phyloP scores from a whole-genome alignment of 2,888 invertebrate species.

The Hirtodrosophila trivittata region DNA sequence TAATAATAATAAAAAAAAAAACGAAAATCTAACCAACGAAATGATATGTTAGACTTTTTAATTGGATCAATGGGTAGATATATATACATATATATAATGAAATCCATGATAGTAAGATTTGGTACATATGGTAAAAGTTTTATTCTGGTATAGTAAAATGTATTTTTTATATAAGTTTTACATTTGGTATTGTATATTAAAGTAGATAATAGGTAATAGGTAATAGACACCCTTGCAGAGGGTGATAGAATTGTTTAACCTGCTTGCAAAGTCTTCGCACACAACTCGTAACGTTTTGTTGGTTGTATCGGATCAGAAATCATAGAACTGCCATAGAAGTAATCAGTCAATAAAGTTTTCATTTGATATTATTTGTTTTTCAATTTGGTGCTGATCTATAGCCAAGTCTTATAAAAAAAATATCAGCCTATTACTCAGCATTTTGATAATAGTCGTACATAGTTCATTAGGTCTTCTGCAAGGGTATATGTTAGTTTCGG shows the following conservation, averaged over 20 bases:
- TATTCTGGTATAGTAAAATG: slow-evolving; percentile 64
- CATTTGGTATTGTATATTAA: slow-evolving; percentile 60
- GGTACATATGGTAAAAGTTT: slow-evolving; percentile 63
- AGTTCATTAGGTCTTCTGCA: slow-evolving; percentile 28
- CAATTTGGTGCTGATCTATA: slow-evolving; percentile 13
- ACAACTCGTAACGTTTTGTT: slow-evolving; percentile 8
- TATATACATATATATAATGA: not conserved
- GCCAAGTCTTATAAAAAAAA: slow-evolving; percentile 18
- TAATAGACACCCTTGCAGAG: slow-evolving; percentile 58
- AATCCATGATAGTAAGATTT: slow-evolving; percentile 3
- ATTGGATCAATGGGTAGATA: slow-evolving; percentile 19
- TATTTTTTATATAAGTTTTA: slow-evolving; percentile 57
- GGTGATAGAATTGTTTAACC: slow-evolving; percentile 11
- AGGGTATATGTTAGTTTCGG: slow-evolving; percentile 41
- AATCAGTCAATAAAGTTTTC: slow-evolving; percentile 32
- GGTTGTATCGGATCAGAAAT: slow-evolving; percentile 47
- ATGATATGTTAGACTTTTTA: slow-evolving; percentile 31
- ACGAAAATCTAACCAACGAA: slow-evolving; percentile 73
- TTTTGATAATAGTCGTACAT: not conserved
- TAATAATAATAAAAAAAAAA: slow-evolving; percentile 43
- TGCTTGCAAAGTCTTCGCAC: slow-evolving; percentile 24
- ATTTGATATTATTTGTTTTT: slow-evolving; percentile 41
- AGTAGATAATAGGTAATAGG: slow-evolving; percentile 43
- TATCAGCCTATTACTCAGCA: slow-evolving; percentile 9
- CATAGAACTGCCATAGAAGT: slow-evolving; percentile 12